phyloP scores from a whole-genome alignment of 2,113 vertebrate genomes.

The Sinocyclocheilus maitianheensis region DNA sequence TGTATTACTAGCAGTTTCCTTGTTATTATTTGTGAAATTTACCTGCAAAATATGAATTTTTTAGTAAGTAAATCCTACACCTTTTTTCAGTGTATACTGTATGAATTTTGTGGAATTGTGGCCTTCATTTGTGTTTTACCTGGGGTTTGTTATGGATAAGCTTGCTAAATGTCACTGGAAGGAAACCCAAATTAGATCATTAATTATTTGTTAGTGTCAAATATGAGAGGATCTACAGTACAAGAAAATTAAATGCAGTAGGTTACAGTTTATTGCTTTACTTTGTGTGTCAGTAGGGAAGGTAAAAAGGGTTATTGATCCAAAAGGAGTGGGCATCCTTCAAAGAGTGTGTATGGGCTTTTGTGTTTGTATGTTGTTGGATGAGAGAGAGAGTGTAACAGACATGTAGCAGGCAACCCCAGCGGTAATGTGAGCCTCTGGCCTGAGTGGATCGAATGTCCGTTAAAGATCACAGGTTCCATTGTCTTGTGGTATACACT shows the following conservation, averaged over 20 bases:
- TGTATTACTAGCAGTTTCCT: too few relatives aligned
- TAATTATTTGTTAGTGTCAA: conserved; percentile 44
- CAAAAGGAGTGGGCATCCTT: background rate
- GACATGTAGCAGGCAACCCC: conserved; percentile 63
- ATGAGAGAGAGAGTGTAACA: conserved; percentile 48
- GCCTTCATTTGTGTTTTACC: background rate
- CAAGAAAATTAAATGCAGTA: conserved; percentile 34
- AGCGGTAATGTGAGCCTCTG: conserved; percentile 67
- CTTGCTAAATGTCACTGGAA: conserved; percentile 47
- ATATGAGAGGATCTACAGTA: conserved; percentile 33
- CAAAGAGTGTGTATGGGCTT: background rate
- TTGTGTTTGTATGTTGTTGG: conserved; percentile 20
- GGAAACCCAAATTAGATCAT: conserved; percentile 49
- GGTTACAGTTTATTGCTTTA: conserved; percentile 16
- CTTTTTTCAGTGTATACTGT: background rate
- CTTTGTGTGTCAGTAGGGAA: conserved; percentile 25
- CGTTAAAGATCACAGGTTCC: conserved; percentile 73
- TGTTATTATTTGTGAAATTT: background rate
- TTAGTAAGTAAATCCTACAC: background rate
- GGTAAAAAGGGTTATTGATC: background rate
- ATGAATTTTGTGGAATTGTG: background rate
- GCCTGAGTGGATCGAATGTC: conserved; percentile 69
- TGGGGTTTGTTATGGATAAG: conserved; percentile 24
- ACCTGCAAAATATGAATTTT: background rate
- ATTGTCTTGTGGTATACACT: conserved; percentile 70